Evolutionary conservation across 2,888 invertebrate genomes (phyloP).

Genomic region (Melieria crassipennis): DNA sequence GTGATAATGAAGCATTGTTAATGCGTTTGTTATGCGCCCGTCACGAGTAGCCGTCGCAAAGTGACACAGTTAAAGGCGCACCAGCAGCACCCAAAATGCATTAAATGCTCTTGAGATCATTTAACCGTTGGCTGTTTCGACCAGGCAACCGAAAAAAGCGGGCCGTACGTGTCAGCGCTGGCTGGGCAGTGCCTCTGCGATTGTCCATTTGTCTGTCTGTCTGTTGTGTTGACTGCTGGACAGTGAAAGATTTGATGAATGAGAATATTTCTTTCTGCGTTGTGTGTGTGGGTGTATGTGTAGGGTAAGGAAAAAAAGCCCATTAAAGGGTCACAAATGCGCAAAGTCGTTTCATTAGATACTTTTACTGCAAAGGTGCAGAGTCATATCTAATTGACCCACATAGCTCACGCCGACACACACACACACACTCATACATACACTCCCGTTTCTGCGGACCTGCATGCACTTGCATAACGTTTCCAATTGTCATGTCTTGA

Average conservation of each 20-base stretch:
- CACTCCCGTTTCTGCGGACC: neutral
- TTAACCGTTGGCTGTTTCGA: slow-evolving; percentile 20
- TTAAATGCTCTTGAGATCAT: slow-evolving; percentile 27
- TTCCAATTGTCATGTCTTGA: no score
- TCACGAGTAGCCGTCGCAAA: slow-evolving; percentile 26
- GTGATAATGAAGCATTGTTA: slow-evolving; percentile 32
- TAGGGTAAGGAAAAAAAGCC: neutral
- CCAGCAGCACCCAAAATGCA: slow-evolving; percentile 13
- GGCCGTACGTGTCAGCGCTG: no score
- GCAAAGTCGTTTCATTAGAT: no score
- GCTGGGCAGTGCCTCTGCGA: no score
- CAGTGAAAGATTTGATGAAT: slow-evolving; percentile 14
- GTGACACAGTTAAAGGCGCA: slow-evolving; percentile 29
- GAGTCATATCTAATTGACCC: slow-evolving; percentile 19
- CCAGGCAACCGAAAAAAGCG: no score
- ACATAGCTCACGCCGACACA: slow-evolving; percentile 13
- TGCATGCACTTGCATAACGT: no score
- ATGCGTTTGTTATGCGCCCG: slow-evolving; percentile 13
- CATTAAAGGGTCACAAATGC: slow-evolving; percentile 12
- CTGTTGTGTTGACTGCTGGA: no score
- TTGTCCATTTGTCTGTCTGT: no score
- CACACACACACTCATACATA: neutral
- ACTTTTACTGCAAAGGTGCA: slow-evolving; percentile 8
- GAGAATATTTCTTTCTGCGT: neutral
- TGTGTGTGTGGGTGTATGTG: no score